Percentiles rank a stretch among this genome's conserved stretches.
Evolutionary conservation across 2,113 vertebrate genomes (phyloP).

Genomic region (Kryptolebias marmoratus): DNA sequence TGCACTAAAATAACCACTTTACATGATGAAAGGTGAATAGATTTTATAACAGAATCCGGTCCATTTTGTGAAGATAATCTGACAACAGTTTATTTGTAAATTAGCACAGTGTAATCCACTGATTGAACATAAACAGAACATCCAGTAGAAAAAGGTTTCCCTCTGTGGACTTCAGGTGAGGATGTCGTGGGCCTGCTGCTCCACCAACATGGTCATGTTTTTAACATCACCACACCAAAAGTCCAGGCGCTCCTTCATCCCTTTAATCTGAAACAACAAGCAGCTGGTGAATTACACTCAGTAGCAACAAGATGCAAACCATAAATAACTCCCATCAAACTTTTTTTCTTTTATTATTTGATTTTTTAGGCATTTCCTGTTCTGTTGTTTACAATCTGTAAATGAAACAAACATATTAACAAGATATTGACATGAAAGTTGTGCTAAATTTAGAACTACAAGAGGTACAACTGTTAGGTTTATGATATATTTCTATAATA

Average conservation of each 20-base stretch:
- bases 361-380: no score
- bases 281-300: background rate
- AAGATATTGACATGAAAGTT: no score
- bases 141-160: constrained; percentile 24
- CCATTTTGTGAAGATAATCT: background rate
- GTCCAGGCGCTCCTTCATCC: constrained; percentile 97
- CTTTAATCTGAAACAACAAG: constrained; percentile 86
- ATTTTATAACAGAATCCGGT: background rate
- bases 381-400: no score
- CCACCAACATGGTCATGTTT: constrained; percentile 97
- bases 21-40: constrained; percentile 3
- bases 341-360: no score
- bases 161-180: constrained; percentile 82
- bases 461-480: no score
- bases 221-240: constrained; percentile 95
- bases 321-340: background rate
- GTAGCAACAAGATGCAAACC: background rate
- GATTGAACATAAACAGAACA: constrained; percentile 31
- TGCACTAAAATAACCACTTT: no score
- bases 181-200: constrained; percentile 97
- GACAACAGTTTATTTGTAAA: constrained; percentile 58
- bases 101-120: constrained; percentile 45
- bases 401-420: no score
- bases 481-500: no score
- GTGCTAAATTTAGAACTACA: no score